phyloP scores from a whole-genome alignment of 2,113 vertebrate species.

The Saimiri boliviensis region DNA sequence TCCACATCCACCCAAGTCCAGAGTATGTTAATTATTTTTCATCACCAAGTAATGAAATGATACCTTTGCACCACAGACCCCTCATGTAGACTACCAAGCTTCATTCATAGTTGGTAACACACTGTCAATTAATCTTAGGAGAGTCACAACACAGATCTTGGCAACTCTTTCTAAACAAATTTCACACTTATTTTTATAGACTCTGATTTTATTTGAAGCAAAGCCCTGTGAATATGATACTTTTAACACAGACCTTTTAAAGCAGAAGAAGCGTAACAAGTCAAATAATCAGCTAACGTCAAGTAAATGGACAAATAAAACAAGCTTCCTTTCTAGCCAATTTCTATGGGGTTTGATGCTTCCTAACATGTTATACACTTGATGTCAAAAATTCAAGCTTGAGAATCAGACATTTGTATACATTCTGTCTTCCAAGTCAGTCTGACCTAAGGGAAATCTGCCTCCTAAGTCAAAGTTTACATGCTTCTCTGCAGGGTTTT shows the following conservation, averaged over 20 bases:
- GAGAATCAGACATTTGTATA: background rate
- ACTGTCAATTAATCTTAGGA: background rate
- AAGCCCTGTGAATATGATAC: slow-evolving; percentile 27
- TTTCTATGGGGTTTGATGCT: slow-evolving; percentile 19
- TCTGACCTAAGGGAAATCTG: background rate
- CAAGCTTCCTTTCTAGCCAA: slow-evolving; percentile 28
- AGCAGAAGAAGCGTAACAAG: slow-evolving; percentile 46
- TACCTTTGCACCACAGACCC: background rate
- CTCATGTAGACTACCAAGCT: background rate
- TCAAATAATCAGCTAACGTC: slow-evolving; percentile 34
- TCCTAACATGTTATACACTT: background rate
- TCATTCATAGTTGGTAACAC: background rate
- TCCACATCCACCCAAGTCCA: background rate
- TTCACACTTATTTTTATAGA: slow-evolving; percentile 66
- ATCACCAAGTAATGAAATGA: background rate
- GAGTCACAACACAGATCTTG: background rate
- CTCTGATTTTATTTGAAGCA: slow-evolving; percentile 56
- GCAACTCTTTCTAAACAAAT: slow-evolving; percentile 53
- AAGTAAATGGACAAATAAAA: slow-evolving; percentile 69
- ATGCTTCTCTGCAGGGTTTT: background rate
- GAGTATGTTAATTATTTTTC: background rate
- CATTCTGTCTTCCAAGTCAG: background rate
- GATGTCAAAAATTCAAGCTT: slow-evolving; percentile 36
- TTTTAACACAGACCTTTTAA: slow-evolving; percentile 63
- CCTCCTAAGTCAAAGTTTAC: background rate